Conservation (phyloP, 2,888 invertebrate species). For the Rhimphoctona megacephalus region DNA sequence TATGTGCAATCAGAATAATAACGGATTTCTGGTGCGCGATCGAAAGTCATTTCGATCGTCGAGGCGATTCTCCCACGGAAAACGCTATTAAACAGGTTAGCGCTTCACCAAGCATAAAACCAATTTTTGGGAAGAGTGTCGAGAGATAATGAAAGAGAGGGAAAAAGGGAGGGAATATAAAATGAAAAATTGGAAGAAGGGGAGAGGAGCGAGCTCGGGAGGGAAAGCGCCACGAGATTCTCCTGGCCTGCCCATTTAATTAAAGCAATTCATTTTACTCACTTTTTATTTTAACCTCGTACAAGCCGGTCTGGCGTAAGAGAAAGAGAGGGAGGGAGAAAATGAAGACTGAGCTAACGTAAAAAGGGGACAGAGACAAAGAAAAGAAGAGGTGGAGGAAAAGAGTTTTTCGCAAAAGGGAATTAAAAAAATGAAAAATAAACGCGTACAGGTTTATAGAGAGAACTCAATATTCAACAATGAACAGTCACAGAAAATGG, state of each 20-base stretch:
- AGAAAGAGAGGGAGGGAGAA: conserved; percentile 13
- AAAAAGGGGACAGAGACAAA: neutral
- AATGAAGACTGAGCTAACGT: neutral
- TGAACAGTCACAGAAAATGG: conserved; percentile 22
- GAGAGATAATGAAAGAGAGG: conserved; percentile 47
- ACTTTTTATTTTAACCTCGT: conserved; percentile 58
- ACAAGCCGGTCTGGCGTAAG: conserved; percentile 49
- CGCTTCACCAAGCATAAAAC: conserved; percentile 79
- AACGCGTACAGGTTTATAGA: conserved; percentile 40
- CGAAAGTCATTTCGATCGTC: conserved; percentile 51
- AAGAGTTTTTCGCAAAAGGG: conserved; percentile 39
- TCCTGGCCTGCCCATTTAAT: conserved; percentile 75
- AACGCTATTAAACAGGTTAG: conserved; percentile 73
- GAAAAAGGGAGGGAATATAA: conserved; percentile 19
- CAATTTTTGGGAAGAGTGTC: conserved; percentile 75
- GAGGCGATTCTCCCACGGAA: conserved; percentile 50
- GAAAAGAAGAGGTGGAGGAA: neutral
- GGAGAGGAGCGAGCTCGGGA: conserved; percentile 29
- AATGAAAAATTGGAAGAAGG: conserved; percentile 16
- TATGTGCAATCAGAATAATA: conserved; percentile 26
- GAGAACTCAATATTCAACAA: conserved; percentile 47
- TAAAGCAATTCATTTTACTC: conserved; percentile 76
- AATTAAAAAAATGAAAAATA: conserved; percentile 19
- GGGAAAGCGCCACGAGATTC: conserved; percentile 51
- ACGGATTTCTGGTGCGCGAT: conserved; percentile 33